Evolutionary conservation across 37 sponge, comb jelly and placozoan genomes (phyloP).

Genomic region (Aplysina aerophoba): DNA sequence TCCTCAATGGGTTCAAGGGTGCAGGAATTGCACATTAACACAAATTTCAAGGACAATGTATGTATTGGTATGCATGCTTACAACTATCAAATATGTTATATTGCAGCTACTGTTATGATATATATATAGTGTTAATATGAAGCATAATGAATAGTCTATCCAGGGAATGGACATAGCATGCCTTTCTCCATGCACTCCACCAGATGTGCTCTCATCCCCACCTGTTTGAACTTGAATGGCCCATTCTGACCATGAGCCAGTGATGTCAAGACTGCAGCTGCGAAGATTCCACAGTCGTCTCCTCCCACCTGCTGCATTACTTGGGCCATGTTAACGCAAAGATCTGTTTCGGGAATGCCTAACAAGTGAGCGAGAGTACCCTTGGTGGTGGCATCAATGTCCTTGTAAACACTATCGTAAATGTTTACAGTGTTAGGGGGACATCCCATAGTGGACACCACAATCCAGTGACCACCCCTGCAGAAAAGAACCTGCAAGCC

Average conservation of each 20-base stretch:
- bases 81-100: neutral
- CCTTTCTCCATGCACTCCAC: conserved; percentile 27
- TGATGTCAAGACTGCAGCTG: conserved; percentile 48
- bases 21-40: conserved; percentile 16
- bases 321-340: neutral
- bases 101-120: too few species aligned
- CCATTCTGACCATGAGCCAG: conserved; percentile 34
- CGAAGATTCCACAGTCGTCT: conserved; percentile 63
- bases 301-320: conserved; percentile 47
- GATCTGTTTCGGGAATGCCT: neutral
- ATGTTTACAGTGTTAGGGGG: conserved; percentile 22
- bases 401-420: conserved; percentile 47
- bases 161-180: neutral
- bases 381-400: conserved; percentile 9
- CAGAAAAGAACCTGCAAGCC: neutral
- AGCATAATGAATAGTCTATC: neutral
- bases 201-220: conserved; percentile 46
- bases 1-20: conserved; percentile 1
- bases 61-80: neutral
- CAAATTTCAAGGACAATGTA: neutral
- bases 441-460: neutral
- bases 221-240: conserved; percentile 24
- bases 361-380: conserved; percentile 34
- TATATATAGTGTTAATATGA: neutral
- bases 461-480: conserved; percentile 17